Base-by-base conservation (phyloP, 1,140 invertebrate species). In the Theocolax elegans region DNA sequence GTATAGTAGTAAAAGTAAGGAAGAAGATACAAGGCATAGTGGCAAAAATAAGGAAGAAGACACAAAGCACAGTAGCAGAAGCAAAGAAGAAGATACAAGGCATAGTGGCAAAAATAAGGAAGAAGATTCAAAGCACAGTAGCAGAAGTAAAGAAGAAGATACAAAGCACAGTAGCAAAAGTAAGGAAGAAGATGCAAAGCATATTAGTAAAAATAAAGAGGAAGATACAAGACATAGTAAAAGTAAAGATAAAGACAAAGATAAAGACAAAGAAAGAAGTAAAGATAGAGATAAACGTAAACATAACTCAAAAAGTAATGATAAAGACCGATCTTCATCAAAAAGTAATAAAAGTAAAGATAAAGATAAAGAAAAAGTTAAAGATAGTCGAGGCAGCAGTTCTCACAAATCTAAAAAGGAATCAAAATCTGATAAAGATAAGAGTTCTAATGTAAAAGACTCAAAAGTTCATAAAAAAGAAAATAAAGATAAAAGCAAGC, bases 391-490 rank as follows among this genome's bases (percentile, higher is more conserved):
- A 44, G 60, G 63, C 48, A 75, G 67, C 42, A 56, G 59, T 71
- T 79, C 76, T 4, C 62, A 67, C 46, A 72, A 58, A 10, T 72
- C 13, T 53, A 77, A 63, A 69, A 74, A 79, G 29, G 75, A 67
- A 15, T 75, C 73, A 3, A 68, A 73, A 25, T 76, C 75, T 3
- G 62, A 62, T 49, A 74, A 71, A 53, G 72, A 74, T 40, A 74
- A 75, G 44, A 59, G 49, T 67, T 63, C 62, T 42, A 62, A 40
- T 17, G 67, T 48, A 46, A 73, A 58, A 58, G 65, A 63, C 64
- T 77, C 74, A 29, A 74, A 67, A 56, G 73, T 75, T 66, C 76
- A 65, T 29, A 72, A 77, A 9, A 78, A 13, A 4, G 67, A 70
- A 23, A 66, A 17, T 27, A 66, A 42, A 60, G 54, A 53, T 15